Base-by-base conservation (phyloP, 2,888 invertebrate genomes). In the Caenorhabditis sp. region DNA sequence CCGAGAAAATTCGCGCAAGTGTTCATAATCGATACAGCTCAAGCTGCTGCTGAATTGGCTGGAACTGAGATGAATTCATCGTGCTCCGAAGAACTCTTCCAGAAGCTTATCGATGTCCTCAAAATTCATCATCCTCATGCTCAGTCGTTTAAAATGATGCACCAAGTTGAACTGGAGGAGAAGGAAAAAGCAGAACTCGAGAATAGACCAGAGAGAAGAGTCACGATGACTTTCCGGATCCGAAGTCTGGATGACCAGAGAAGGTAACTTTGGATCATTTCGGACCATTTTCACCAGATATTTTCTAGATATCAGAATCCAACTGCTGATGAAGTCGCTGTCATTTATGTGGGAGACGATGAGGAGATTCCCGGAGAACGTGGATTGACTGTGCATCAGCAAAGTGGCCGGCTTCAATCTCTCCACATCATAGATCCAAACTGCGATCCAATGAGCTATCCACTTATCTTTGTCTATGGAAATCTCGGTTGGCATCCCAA, bases 391-490 rank as follows among this genome's bases (percentile, higher is more conserved):
- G 31, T 35, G 8, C 8, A 6, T 8, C 31, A 35, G 31, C 4
- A 8, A 35, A 8, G 8, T 35, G 31, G 31, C 8, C 5, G 31
- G 8, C 4, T 35, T 35, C 31, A 8, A 35, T 35, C 31, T 4
- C 4, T 35, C 8, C 31, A 35, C 31, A 8, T 35, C 31, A 35
- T 35, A 6, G 31, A 35, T 35, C 31, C 31, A 8, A 35, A 35
- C 8, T 35, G 31, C 31, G 31, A 35, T 8, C 31, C 31, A 35
- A 35, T 38, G 38, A 10, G 38, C 12, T 38, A 38, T 38, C 38
- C 38, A 2, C 38, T 38, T 2, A 6, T 38, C 10, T 38, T 38
- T 10, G 86, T 90, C 22, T 22, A 51, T 10, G 89, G 87, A 19
- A 8, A 16, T 1, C 38, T 4, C 2, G 69, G 69, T 35, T 69